Conservation (phyloP, 2,113 vertebrate species). For the Onychorhynchus coronatus region DNA sequence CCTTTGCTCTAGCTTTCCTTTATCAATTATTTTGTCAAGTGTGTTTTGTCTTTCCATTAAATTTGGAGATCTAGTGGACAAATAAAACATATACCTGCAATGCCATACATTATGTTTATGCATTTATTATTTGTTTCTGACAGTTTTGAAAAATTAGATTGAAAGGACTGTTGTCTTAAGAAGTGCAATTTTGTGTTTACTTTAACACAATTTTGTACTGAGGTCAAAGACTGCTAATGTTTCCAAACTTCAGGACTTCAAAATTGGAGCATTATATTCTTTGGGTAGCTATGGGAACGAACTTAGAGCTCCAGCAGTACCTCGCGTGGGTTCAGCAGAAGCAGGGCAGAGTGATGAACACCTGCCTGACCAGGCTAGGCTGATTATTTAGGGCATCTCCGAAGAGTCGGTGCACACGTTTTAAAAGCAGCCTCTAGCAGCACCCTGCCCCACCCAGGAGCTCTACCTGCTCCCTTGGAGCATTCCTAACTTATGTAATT, state of each 20-base stretch:
- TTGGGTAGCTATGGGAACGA: background rate
- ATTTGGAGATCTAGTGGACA: background rate
- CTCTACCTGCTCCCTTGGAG: rapidly evolving
- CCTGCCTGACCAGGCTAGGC: too few species aligned
- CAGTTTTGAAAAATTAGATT: background rate
- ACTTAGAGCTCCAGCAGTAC: background rate
- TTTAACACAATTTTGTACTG: background rate
- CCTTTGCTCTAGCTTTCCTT: background rate
- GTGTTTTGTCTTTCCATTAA: background rate
- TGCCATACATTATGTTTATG: background rate
- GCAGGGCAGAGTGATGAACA: rapidly evolving
- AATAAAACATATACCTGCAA: background rate
- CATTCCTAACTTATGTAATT: background rate
- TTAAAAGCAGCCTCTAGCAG: background rate
- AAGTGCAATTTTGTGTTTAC: background rate
- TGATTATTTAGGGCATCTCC: background rate
- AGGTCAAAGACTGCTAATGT: background rate
- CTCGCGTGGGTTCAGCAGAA: too few species aligned
- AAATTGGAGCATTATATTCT: rapidly evolving
- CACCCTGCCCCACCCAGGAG: rapidly evolving
- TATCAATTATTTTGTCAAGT: background rate
- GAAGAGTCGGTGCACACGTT: background rate
- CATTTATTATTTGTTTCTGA: background rate
- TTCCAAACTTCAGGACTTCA: background rate
- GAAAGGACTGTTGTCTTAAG: background rate